Evolutionary conservation across 2,888 invertebrate genomes (phyloP).

Genomic region (Ectobius pallidus): DNA sequence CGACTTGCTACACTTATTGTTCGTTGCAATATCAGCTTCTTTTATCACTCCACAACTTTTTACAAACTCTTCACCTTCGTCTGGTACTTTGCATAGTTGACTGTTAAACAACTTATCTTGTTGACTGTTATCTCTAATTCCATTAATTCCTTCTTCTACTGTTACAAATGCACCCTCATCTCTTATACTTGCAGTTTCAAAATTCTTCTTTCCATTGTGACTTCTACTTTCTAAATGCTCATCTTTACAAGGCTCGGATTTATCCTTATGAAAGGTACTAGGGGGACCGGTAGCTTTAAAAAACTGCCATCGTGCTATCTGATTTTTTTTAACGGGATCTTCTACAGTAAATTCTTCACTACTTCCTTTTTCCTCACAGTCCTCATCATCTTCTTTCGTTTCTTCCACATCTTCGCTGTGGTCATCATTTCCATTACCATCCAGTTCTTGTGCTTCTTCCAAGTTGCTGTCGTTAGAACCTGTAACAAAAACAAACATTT

Average conservation of each 20-base stretch:
- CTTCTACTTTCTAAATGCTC: not conserved
- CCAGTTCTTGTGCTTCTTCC: constrained; percentile 4
- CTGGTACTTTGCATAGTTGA: not conserved
- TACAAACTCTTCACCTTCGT: not conserved
- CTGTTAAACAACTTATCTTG: not conserved
- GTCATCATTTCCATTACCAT: constrained; percentile 17
- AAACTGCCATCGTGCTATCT: not conserved
- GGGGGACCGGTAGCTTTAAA: too few species aligned
- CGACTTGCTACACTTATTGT: not conserved
- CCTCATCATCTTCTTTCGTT: constrained; percentile 2
- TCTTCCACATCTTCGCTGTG: constrained; percentile 12
- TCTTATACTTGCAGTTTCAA: not conserved
- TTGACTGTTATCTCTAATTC: too few species aligned
- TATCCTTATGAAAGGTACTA: not conserved
- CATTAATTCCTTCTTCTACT: not conserved
- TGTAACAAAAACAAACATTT: not conserved
- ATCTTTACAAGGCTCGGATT: not conserved
- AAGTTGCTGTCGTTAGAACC: constrained; percentile 1
- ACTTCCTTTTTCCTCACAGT: not conserved
- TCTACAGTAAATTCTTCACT: not conserved
- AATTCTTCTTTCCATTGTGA: not conserved
- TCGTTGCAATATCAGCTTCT: not conserved
- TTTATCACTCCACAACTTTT: not conserved
- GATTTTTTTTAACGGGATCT: not conserved
- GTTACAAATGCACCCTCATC: not conserved